phyloP scores from a whole-genome alignment of 2,113 vertebrate species.

The Dipodomys merriami region DNA sequence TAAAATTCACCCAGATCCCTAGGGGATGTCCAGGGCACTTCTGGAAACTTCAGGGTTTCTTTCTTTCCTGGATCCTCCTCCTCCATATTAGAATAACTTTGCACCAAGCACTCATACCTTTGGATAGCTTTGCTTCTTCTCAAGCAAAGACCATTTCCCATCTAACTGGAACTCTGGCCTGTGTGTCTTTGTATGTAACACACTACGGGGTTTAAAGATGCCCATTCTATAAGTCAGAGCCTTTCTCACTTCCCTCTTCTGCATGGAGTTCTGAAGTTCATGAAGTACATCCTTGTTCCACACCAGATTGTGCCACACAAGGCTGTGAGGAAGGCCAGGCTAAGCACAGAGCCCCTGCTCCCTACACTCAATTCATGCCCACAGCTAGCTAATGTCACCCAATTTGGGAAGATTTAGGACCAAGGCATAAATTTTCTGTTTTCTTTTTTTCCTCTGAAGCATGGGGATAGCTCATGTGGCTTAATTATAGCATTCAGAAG shows the following conservation, averaged over 20 bases:
- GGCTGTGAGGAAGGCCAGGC: no score
- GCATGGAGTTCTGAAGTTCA: not conserved
- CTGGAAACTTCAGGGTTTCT: not conserved
- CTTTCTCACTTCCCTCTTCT: not conserved
- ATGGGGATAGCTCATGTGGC: not conserved
- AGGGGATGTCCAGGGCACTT: not conserved
- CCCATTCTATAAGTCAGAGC: not conserved
- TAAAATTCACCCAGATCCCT: not conserved
- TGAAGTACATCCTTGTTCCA: not conserved
- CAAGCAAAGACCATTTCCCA: not conserved
- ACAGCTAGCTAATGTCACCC: not conserved
- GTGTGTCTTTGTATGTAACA: not conserved
- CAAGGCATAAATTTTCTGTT: not conserved
- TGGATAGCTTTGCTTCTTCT: not conserved
- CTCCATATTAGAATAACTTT: not conserved
- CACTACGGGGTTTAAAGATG: not conserved
- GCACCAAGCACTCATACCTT: not conserved
- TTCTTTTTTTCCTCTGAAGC: not conserved
- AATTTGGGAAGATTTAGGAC: not conserved
- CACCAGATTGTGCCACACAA: no score
- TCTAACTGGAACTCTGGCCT: not conserved
- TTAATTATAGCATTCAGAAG: conserved; percentile 48
- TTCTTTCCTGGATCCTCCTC: not conserved
- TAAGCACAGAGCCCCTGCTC: not conserved
- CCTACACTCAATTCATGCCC: not conserved